phyloP scores from a whole-genome alignment of 1,140 invertebrate species.

The Aethina tumida region DNA sequence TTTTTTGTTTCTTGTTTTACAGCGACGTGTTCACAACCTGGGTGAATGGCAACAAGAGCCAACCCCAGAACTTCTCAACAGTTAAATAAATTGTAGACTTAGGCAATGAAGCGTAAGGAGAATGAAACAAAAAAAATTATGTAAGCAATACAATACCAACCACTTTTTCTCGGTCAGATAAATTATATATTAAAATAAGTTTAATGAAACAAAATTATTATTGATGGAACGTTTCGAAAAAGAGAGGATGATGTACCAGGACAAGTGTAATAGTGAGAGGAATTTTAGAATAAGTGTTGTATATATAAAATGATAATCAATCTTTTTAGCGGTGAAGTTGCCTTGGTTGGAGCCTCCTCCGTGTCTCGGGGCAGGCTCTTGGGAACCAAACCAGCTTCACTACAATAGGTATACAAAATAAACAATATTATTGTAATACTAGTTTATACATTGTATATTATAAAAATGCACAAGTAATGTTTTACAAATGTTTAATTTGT shows the following conservation, averaged over 20 bases:
- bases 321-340: conserved; percentile 24
- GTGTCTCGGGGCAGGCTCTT: conserved; percentile 22
- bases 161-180: conserved; percentile 40
- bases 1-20: conserved; percentile 37
- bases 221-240: conserved; percentile 16
- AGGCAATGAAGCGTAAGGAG: conserved; percentile 15
- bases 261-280: conserved; percentile 27
- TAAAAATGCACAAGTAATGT: no score
- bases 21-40: conserved; percentile 85
- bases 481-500: no score
- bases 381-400: conserved; percentile 31
- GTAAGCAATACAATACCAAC: conserved; percentile 17
- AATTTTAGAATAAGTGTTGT: conserved; percentile 24
- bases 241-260: conserved; percentile 1
- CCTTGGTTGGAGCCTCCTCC: conserved; percentile 18
- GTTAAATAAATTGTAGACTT: conserved; percentile 42
- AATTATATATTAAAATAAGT: conserved; percentile 40
- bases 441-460: conserved; percentile 25
- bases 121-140: conserved; percentile 8
- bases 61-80: conserved; percentile 49
- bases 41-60: conserved; percentile 74
- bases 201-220: conserved; percentile 11
- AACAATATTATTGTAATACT: conserved; percentile 26
- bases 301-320: conserved; percentile 33
- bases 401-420: conserved; percentile 24